Evolutionary conservation across 2,888 invertebrate genomes (phyloP).

Genomic region (Morpho helenor): DNA sequence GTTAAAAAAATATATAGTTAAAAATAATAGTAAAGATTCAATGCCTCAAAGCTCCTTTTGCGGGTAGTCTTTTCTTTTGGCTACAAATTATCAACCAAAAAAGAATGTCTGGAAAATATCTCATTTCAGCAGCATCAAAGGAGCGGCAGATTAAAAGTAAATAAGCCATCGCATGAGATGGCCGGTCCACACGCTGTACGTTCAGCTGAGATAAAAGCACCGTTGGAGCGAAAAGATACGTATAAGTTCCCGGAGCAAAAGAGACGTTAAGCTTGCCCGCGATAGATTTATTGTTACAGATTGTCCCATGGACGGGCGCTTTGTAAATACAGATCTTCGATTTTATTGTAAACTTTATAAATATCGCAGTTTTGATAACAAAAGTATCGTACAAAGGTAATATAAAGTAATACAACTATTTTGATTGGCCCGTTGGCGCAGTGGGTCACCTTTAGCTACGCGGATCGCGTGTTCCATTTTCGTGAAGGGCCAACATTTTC

Average conservation of each 20-base stretch:
- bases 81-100: conserved; percentile 21
- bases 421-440: too few species aligned
- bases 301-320: conserved; percentile 42
- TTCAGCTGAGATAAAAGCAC: conserved; percentile 30
- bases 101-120: conserved; percentile 19
- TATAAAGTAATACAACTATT: too few species aligned
- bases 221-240: conserved; percentile 57
- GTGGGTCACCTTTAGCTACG: too few species aligned
- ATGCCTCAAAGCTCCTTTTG: too few species aligned
- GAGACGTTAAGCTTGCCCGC: conserved; percentile 33
- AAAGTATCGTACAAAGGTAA: too few species aligned
- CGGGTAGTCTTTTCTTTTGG: background rate
- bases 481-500: too few species aligned
- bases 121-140: conserved; percentile 25
- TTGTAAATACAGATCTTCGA: conserved; percentile 26
- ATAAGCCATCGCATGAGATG: conserved; percentile 22
- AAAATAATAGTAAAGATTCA: too few species aligned
- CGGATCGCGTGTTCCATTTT: too few species aligned
- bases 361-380: too few species aligned
- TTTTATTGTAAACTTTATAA: conserved; percentile 12
- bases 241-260: conserved; percentile 43
- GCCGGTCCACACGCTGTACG: conserved; percentile 18
- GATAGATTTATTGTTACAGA: conserved; percentile 64
- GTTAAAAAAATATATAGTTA: too few species aligned
- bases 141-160: conserved; percentile 27